Base-by-base conservation (phyloP, 53 echinoderm and acorn worm genomes). In the Paelopatides confundens region DNA sequence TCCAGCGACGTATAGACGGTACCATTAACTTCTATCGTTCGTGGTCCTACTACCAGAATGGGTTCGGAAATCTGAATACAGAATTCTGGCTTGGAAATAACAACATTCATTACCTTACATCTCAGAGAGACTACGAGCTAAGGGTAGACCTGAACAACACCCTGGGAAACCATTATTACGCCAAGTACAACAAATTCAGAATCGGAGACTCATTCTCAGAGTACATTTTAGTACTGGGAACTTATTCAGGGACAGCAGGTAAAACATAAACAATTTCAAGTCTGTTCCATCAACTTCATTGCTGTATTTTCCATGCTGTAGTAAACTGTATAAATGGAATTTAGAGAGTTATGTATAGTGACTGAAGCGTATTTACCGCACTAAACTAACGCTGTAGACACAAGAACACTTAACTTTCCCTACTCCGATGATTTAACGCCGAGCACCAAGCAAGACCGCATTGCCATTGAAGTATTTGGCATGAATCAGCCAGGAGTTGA, bases 41-140 rank as follows among this genome's bases (percentile, higher is more conserved):
- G 14, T 92, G 66, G 65, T 81, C 39, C 1, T 78, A 69, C 14
- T 92, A 92, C 71, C 85, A 85, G 12, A 65, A 28, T 39, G 92
- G 92, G 10, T 92, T 92, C 31, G 92, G 92, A 3, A 71, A 85
- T 31, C 62, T 81, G 11, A 36, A 67, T 37, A 85, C 78, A 8
- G 92, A 92, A 76, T 92, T 92, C 63, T 92, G 92, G 92, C 86
- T 92, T n/a, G 92, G 91, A 0, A 68, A 86, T 7, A 89, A 89
- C 29, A 85, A 89, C 67, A 77, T 92, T 5, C 87, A 89, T 17
- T 86, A 81, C 23, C 58, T 92, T 10, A 66, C 92, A 2, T 17
- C 79, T 8, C 87, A 89, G 62, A 89, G 69, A 48, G 92, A 85
- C 15, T 89, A 89, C 52, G 63, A 86, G 40, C 66, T 89, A 4